Conservation (phyloP, 2,888 invertebrate species). For the Andrena bucephala region DNA sequence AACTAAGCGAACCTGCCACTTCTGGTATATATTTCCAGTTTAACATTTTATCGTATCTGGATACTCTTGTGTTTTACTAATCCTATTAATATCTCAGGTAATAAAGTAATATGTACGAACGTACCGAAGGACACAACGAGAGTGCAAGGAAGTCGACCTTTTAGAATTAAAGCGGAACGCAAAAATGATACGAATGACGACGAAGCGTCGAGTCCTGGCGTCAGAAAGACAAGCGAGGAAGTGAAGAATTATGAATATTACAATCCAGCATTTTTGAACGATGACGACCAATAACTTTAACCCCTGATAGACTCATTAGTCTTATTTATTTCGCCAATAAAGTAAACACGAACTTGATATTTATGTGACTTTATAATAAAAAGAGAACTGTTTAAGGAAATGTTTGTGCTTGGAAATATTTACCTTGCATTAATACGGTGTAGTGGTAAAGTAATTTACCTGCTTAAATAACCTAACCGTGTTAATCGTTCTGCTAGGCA, state of each 20-base stretch:
- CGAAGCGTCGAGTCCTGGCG: background rate
- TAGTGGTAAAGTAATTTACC: background rate
- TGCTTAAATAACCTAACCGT: background rate
- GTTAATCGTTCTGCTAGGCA: background rate
- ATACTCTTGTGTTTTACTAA: background rate
- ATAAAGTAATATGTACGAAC: constrained; percentile 35
- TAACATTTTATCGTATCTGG: background rate
- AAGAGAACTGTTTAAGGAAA: background rate
- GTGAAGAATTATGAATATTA: constrained; percentile 39
- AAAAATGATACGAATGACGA: constrained; percentile 87
- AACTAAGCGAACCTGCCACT: constrained; percentile 59
- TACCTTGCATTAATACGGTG: background rate
- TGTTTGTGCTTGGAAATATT: background rate
- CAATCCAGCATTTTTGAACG: constrained; percentile 53
- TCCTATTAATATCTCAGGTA: constrained; percentile 51
- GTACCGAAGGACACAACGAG: constrained; percentile 84
- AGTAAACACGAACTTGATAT: background rate
- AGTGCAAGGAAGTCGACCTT: constrained; percentile 93
- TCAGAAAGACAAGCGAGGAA: constrained; percentile 1
- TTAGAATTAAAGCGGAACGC: constrained; percentile 91
- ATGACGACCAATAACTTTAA: constrained; percentile 10
- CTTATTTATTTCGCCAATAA: background rate
- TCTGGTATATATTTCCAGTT: constrained; percentile 39
- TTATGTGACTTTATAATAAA: background rate
- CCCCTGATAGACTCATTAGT: background rate